These are phyloP conservation scores for Stenurella melanura DNA, from an alignment of 2,888 invertebrate genomes.

Conservation along the genomic window DNA sequence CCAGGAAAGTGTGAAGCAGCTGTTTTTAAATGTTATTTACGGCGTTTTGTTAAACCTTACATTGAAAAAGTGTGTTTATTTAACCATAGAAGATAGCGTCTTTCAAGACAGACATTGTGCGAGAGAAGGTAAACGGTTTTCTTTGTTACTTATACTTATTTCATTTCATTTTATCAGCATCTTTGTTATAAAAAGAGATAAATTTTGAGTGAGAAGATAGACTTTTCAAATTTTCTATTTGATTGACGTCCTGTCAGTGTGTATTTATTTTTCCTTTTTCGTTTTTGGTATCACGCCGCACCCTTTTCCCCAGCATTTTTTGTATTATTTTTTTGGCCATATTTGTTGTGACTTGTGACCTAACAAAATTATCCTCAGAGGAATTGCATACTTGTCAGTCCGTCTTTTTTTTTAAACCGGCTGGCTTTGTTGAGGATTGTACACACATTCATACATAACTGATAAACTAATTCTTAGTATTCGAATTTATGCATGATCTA, in stretches of 20 bases:
- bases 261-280: conserved; percentile 12
- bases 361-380: not conserved
- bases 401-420: conserved; percentile 30
- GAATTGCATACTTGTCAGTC: not conserved
- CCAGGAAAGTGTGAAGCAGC: conserved; percentile 33
- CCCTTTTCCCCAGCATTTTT: conserved; percentile 32
- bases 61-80: conserved; percentile 54
- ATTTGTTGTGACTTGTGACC: not conserved
- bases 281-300: conserved; percentile 38
- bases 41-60: conserved; percentile 38
- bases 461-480: conserved; percentile 38
- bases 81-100: conserved; percentile 60
- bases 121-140: conserved; percentile 72
- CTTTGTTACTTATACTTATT: conserved; percentile 74
- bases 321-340: conserved; percentile 39
- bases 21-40: conserved; percentile 31
- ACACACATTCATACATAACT: conserved; percentile 24
- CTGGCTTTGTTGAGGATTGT: conserved; percentile 14
- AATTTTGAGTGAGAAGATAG: conserved; percentile 70
- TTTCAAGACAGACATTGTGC: conserved; percentile 54
- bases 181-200: conserved; percentile 74
- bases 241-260: conserved; percentile 33
- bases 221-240: conserved; percentile 56
- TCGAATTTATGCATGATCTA: conserved; percentile 22
- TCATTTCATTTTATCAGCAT: conserved; percentile 74